These are phyloP conservation scores for Gadus macrocephalus DNA, from an alignment of 2,113 vertebrate genomes.

Conservation along the genomic window DNA sequence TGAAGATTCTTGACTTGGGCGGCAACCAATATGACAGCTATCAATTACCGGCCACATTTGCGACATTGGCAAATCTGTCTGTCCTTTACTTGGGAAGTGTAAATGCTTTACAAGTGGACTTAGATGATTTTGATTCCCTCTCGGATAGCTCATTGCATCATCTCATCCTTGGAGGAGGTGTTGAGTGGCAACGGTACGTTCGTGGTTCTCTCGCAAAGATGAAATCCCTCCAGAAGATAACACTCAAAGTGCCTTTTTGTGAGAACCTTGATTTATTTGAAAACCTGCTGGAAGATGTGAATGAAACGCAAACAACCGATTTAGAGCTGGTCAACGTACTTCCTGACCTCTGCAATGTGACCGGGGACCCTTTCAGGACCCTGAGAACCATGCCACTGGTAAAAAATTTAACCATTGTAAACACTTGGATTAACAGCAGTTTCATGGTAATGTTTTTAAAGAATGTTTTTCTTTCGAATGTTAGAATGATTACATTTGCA, in stretches of 20 bases:
- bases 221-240: slow-evolving; percentile 36
- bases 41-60: slow-evolving; percentile 42
- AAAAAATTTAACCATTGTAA: slow-evolving; percentile 45
- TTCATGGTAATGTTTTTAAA: slow-evolving; percentile 46
- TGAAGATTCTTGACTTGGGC: slow-evolving; percentile 54
- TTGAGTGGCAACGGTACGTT: slow-evolving; percentile 48
- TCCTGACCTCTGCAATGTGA: slow-evolving; percentile 46
- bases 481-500: slow-evolving; percentile 46
- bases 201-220: slow-evolving; percentile 50
- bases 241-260: slow-evolving; percentile 55
- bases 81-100: slow-evolving; percentile 49
- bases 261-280: slow-evolving; percentile 37
- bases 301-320: slow-evolving; percentile 29
- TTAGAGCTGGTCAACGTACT: slow-evolving; percentile 41
- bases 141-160: slow-evolving; percentile 35
- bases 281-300: slow-evolving; percentile 49
- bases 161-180: slow-evolving; percentile 44
- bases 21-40: slow-evolving; percentile 53
- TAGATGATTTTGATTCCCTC: slow-evolving; percentile 49
- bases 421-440: slow-evolving; percentile 55
- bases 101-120: slow-evolving; percentile 30
- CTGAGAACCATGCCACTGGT: slow-evolving; percentile 45
- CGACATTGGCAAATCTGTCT: slow-evolving; percentile 32
- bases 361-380: slow-evolving; percentile 37
- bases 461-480: slow-evolving; percentile 43